phyloP scores from a whole-genome alignment of 1,140 invertebrate species.

The Octopus bimaculoides region DNA sequence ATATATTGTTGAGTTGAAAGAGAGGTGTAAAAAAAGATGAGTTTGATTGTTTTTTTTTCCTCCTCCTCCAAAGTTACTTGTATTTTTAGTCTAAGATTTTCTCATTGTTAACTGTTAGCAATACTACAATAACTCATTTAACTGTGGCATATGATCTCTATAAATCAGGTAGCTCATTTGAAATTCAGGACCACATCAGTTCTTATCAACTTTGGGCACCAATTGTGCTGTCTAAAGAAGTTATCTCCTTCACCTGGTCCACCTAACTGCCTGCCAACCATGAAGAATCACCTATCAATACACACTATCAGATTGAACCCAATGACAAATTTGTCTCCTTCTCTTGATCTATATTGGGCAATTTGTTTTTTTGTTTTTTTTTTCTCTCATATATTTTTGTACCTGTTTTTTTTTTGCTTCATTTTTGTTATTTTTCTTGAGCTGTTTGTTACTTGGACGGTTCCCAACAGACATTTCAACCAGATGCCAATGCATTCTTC shows the following conservation, averaged over 20 bases:
- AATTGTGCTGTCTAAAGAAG: slow-evolving; percentile 1
- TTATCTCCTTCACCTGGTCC: slow-evolving; percentile 10
- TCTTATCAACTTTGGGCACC: neutral
- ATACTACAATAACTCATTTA: slow-evolving; percentile 5
- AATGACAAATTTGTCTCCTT: slow-evolving; percentile 2
- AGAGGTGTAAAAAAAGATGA: no score
- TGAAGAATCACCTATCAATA: slow-evolving; percentile 1
- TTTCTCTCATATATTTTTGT: neutral
- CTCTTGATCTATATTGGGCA: no score
- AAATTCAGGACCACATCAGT: slow-evolving; percentile 9
- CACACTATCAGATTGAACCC: slow-evolving; percentile 6
- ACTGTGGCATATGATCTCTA: slow-evolving; percentile 7
- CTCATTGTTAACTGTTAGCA: neutral
- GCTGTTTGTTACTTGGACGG: neutral
- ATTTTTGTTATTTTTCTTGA: neutral
- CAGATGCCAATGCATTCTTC: slow-evolving; percentile 8
- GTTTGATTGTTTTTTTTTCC: no score
- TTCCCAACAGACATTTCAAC: slow-evolving; percentile 9
- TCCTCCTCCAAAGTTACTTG: no score
- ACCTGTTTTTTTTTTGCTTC: neutral
- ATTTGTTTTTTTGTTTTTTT: neutral
- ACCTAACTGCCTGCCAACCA: slow-evolving; percentile 6
- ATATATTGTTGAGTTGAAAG: no score
- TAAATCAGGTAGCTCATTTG: slow-evolving; percentile 8
- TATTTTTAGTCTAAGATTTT: no score